Evolutionary conservation across 2,113 vertebrate genomes (phyloP), one percentile per base, ranked within the genome.

Genomic region (Phyllostomus discolor): DNA sequence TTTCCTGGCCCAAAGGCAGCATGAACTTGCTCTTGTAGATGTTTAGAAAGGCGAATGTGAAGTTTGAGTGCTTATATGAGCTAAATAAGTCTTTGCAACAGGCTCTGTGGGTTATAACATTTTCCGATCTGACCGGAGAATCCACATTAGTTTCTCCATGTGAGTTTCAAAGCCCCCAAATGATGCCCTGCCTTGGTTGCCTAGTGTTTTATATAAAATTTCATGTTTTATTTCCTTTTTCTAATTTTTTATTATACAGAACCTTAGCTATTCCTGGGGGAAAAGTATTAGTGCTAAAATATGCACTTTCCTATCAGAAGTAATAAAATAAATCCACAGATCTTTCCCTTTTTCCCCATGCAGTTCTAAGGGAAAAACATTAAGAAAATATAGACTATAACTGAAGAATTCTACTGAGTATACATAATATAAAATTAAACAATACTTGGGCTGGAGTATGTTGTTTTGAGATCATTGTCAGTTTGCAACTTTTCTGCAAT

Each of bases 401-500:
- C 0, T 89, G 75, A 96, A 90, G 75, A 73, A 95, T 90, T 95
- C 43, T 90, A 87, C 16, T 80, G 43, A 94, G 50, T 26, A 89
- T 73, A 84, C 19, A 46, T 57, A 33, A 83, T 90, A 9, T 83
- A 88, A 88, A 69, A 82, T 86, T 82, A 93, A 93, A 93, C 14
- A 96, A 64, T 64, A 86, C 33, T 82, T 78, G 10, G 38, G 57
- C 19, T 83, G 35, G 38, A 82, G 62, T 86, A 82, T 70, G 33
- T 59, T 88, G 69, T 82, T 95, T 94, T 86, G 67, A 95, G 48
- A 24, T 82, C 35, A 16, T 2, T 86, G 28, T 85, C 10, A 86
- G 57, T 20, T 69, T 88, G 88, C 24, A 83, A 59, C 64, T 75
- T 94, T 93, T 86, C 86, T 91, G 31, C 91, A 90, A 90, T 91